Evolutionary conservation across 2,797 vertebrate genomes (phyloP).

Genomic region (Chelidonichthys spinosus): DNA sequence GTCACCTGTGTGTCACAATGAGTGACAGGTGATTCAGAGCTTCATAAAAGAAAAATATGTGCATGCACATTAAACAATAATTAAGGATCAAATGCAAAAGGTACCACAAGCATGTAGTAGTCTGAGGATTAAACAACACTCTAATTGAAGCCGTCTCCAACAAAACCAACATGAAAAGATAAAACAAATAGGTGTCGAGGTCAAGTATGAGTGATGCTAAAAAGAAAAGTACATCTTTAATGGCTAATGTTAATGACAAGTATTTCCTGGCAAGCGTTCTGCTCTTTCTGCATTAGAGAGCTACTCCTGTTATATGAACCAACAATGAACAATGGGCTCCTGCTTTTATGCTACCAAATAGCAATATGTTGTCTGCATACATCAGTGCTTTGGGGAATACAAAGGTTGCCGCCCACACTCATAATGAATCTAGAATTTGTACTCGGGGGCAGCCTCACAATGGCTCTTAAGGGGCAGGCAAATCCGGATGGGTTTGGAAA

Average conservation of each 20-base stretch:
- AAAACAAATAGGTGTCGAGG: constrained; percentile 59
- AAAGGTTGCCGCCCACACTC: constrained; percentile 83
- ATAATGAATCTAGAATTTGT: constrained; percentile 86
- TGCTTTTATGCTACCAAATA: constrained; percentile 83
- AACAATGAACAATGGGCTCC: constrained; percentile 79
- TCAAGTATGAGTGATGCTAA: constrained; percentile 64
- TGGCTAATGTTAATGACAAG: constrained; percentile 63
- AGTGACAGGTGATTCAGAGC: background rate
- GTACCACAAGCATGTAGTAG: constrained; percentile 17
- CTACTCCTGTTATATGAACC: constrained; percentile 75
- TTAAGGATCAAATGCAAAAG: constrained; percentile 49
- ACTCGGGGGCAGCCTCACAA: constrained; percentile 80
- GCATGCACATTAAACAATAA: background rate
- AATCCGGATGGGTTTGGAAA: constrained; percentile 85
- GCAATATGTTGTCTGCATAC: constrained; percentile 84
- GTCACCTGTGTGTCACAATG: background rate
- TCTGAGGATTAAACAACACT: constrained; percentile 52
- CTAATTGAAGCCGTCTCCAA: constrained; percentile 51
- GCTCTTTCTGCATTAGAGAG: constrained; percentile 51
- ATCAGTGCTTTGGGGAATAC: constrained; percentile 83
- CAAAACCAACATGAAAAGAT: constrained; percentile 55
- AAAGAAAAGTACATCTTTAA: constrained; percentile 51
- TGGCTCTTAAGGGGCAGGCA: constrained; percentile 82
- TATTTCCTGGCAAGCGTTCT: constrained; percentile 55
- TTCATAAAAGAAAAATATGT: constrained; percentile 11